Evolutionary conservation across 2,797 vertebrate genomes (phyloP).

Genomic region (Anniella stebbinsi): DNA sequence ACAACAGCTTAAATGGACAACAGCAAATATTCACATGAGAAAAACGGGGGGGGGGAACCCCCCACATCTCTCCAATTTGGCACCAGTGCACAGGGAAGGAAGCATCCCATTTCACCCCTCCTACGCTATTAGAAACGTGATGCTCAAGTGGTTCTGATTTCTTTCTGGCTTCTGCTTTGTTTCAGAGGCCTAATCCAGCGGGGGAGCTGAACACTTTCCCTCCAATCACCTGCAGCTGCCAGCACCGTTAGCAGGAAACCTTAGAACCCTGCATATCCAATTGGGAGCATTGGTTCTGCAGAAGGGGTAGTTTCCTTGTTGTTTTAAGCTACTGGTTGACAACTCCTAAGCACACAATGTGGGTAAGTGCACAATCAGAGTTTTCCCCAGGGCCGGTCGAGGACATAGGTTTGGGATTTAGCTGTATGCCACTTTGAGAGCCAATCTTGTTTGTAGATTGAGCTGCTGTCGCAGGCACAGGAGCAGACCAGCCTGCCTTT

Average conservation of each 20-base stretch:
- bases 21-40: neutral
- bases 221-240: neutral
- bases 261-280: neutral
- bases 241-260: neutral
- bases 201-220: neutral
- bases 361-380: neutral
- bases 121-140: neutral
- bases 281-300: neutral
- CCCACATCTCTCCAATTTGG: neutral
- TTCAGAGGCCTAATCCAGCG: neutral
- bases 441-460: neutral
- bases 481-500: neutral
- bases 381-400: neutral
- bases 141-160: neutral
- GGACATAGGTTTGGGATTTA: neutral
- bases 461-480: neutral
- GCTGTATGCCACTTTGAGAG: neutral
- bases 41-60: too few species aligned
- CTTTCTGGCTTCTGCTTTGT: neutral
- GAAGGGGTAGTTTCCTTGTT: neutral
- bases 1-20: neutral
- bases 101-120: constrained; percentile 11
- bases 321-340: constrained; percentile 1
- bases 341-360: neutral
- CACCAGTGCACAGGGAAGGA: neutral